phyloP scores from a whole-genome alignment of 2,888 invertebrate species.

The Leptinotarsa peninsularis region DNA sequence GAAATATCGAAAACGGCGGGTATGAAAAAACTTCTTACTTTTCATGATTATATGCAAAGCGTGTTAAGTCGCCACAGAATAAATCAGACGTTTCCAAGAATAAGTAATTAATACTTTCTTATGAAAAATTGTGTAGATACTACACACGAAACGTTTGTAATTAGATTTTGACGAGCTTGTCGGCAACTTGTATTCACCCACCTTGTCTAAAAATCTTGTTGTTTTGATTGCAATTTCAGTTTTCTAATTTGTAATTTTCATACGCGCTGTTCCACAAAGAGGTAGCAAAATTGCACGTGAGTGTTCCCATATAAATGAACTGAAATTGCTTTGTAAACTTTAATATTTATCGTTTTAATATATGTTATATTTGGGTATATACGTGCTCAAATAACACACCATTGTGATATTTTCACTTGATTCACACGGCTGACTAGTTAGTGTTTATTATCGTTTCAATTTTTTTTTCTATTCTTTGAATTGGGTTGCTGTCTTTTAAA shows the following conservation, averaged over 20 bases:
- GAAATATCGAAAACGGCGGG: conserved; percentile 62
- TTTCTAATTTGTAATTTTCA: background rate
- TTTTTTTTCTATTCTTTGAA: too few species aligned
- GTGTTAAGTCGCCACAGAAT: conserved; percentile 40
- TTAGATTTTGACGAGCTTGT: conserved; percentile 22
- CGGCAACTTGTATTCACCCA: background rate
- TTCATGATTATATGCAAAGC: conserved; percentile 47
- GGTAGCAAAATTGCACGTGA: too few species aligned
- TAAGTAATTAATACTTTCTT: conserved; percentile 29
- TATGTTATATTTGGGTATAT: too few species aligned
- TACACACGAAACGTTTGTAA: conserved; percentile 34
- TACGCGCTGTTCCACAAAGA: background rate
- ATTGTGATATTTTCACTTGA: too few species aligned
- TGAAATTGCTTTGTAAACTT: too few species aligned
- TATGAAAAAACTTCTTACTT: conserved; percentile 49
- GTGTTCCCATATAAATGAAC: too few species aligned
- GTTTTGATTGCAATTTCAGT: background rate
- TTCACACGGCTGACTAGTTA: too few species aligned
- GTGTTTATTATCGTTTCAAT: too few species aligned
- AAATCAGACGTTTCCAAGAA: conserved; percentile 41
- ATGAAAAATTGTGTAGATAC: conserved; percentile 33
- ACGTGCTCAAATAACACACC: too few species aligned
- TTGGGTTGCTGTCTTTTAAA: too few species aligned
- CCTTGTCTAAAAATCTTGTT: background rate
- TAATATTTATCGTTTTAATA: too few species aligned